These are phyloP conservation scores for Melanotaenia nigrans DNA, from an alignment of 2,797 vertebrate species.

Conservation along the genomic window DNA sequence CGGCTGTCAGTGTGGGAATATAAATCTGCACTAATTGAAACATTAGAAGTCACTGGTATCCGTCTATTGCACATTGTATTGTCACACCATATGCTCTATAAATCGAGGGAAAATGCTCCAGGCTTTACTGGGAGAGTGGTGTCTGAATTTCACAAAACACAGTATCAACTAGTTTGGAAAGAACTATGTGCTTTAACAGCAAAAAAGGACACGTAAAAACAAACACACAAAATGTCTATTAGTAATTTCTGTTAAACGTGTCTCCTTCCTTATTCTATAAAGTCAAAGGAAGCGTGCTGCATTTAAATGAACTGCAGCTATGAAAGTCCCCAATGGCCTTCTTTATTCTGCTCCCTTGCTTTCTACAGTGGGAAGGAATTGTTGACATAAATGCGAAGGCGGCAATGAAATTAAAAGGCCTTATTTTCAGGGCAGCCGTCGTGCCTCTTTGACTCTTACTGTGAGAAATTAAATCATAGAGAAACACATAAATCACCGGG, in stretches of 20 bases:
- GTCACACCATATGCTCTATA: constrained; percentile 45
- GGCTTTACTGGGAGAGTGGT: constrained; percentile 30
- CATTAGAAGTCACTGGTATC: constrained; percentile 49
- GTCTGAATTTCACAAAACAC: constrained; percentile 49
- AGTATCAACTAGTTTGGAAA: constrained; percentile 20
- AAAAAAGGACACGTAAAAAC: neutral
- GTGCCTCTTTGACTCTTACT: constrained; percentile 78
- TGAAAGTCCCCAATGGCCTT: constrained; percentile 42
- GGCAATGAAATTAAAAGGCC: constrained; percentile 81
- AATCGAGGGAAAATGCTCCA: constrained; percentile 34
- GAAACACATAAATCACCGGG: constrained; percentile 87
- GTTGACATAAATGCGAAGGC: constrained; percentile 75
- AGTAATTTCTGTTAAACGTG: constrained; percentile 22
- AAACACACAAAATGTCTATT: neutral
- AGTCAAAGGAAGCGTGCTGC: constrained; percentile 45
- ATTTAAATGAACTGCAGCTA: constrained; percentile 58
- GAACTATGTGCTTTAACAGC: neutral
- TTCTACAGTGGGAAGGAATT: constrained; percentile 47
- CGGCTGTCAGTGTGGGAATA: constrained; percentile 29
- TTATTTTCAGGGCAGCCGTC: constrained; percentile 73
- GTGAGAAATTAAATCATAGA: constrained; percentile 86
- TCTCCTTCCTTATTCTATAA: constrained; percentile 37
- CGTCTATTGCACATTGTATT: constrained; percentile 38
- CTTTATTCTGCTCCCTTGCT: constrained; percentile 33
- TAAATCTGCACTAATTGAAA: constrained; percentile 52